A percentile compares a stretch with the other conserved stretches of the same genome.
Evolutionary conservation across 2,888 invertebrate genomes (phyloP).

Genomic region (Parapristionchus giblindavisi): DNA sequence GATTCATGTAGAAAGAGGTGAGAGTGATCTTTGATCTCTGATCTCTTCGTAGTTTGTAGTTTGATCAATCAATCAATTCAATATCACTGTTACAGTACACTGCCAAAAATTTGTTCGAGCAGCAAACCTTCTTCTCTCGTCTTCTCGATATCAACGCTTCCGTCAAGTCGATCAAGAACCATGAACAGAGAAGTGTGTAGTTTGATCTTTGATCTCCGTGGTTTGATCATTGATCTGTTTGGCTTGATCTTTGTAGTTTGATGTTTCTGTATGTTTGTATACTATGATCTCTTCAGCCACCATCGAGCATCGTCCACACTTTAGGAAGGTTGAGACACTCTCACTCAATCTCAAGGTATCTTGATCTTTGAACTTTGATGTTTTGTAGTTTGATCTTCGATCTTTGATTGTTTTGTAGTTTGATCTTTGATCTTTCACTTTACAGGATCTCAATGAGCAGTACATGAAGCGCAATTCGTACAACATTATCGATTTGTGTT

Average conservation of each 20-base stretch:
- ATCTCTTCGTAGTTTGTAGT: no score
- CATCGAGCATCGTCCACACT: constrained; percentile 7
- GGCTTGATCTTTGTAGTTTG: no score
- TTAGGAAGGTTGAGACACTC: not conserved
- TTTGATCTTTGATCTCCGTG: not conserved
- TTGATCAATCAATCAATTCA: no score
- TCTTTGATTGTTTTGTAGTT: no score
- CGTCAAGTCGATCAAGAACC: constrained; percentile 39
- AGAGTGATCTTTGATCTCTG: no score
- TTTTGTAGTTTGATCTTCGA: no score
- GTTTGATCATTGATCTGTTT: no score
- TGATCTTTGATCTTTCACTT: not conserved
- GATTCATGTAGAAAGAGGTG: constrained; percentile 56
- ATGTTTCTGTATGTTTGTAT: not conserved
- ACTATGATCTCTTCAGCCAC: not conserved
- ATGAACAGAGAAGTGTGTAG: constrained; percentile 4
- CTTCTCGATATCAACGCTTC: constrained; percentile 56
- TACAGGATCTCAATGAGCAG: constrained; percentile 20
- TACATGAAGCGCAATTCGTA: constrained; percentile 51
- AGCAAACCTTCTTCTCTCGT: constrained; percentile 59
- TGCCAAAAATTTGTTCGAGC: constrained; percentile 58
- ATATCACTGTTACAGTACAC: constrained; percentile 57
- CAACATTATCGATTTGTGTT: constrained; percentile 56
- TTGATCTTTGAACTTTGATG: no score
- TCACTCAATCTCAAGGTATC: not conserved